phyloP scores from a whole-genome alignment of 2,797 vertebrate genomes.

The Mormyrops attenuatus region DNA sequence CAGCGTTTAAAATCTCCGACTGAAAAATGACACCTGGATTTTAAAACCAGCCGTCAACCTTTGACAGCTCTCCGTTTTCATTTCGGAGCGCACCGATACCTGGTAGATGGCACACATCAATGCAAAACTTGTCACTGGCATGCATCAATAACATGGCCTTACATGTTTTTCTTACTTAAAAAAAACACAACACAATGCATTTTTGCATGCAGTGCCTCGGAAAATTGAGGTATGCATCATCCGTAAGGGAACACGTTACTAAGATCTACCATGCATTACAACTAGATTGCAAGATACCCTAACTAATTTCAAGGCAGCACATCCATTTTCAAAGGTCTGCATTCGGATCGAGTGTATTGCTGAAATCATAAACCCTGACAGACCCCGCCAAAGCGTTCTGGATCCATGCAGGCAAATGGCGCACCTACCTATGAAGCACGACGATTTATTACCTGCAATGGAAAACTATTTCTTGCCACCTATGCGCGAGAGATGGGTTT shows the following conservation, averaged over 20 bases:
- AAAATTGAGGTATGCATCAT: background rate
- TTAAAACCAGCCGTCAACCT: background rate
- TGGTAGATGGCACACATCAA: background rate
- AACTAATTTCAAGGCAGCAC: conserved; percentile 35
- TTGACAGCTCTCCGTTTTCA: background rate
- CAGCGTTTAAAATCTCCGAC: background rate
- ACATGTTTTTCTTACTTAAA: conserved; percentile 4
- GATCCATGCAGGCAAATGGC: conserved; percentile 32
- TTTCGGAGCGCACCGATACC: background rate
- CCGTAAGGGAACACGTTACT: conserved; percentile 13
- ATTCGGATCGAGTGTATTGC: conserved; percentile 33
- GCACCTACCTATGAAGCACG: conserved; percentile 16
- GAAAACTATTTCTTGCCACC: conserved; percentile 44
- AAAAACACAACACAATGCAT: background rate
- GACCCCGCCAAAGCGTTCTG: conserved; percentile 25
- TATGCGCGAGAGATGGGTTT: conserved; percentile 36
- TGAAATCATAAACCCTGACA: conserved; percentile 21
- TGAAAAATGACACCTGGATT: background rate
- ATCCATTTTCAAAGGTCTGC: conserved; percentile 37
- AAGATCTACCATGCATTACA: conserved; percentile 13
- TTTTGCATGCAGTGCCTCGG: background rate
- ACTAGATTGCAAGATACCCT: conserved; percentile 23
- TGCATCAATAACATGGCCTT: background rate
- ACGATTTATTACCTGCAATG: conserved; percentile 26
- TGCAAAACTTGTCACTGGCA: conserved; percentile 13